Percentiles rank a stretch among this genome's conserved stretches.
These are phyloP conservation scores for Scaptomyza caliginosa DNA, from an alignment of 2,888 invertebrate species.

Conservation along the genomic window DNA sequence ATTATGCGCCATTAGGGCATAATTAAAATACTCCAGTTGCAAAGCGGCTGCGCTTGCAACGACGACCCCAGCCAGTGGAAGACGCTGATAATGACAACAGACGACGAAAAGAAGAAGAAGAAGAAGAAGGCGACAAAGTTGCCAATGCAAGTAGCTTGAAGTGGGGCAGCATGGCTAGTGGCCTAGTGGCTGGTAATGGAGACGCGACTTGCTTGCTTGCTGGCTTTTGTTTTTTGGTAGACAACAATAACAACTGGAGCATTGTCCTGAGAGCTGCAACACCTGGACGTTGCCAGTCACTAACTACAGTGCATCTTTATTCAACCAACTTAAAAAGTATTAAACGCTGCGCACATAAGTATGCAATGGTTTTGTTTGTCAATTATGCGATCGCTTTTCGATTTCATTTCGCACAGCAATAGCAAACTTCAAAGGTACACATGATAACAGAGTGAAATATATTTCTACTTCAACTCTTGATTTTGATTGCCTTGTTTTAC, in stretches of 20 bases:
- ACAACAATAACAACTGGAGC: conserved; percentile 18
- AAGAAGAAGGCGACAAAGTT: conserved; percentile 31
- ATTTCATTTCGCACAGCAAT: background rate
- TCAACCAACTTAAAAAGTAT: background rate
- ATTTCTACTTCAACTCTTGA: background rate
- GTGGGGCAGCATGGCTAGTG: background rate
- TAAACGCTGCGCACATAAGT: background rate
- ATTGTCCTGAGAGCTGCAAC: conserved; percentile 32
- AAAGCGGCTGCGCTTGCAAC: conserved; percentile 17
- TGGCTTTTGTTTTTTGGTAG: conserved; percentile 33
- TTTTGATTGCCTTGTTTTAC: conserved; percentile 35
- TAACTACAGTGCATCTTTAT: background rate
- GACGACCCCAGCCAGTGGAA: conserved; percentile 21
- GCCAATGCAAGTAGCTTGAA: conserved; percentile 13
- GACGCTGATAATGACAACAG: conserved; percentile 47
- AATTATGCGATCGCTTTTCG: background rate
- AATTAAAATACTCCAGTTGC: conserved; percentile 82
- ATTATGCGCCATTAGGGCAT: conserved; percentile 82
- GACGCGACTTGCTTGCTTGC: conserved; percentile 2
- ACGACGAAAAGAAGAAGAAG: conserved; percentile 7
- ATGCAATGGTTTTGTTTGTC: background rate
- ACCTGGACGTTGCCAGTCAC: conserved; percentile 3
- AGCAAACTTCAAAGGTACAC: conserved; percentile 1
- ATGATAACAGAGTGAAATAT: conserved; percentile 5
- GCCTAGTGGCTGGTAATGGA: background rate